A percentile compares a stretch with the other conserved stretches of the same genome.
These are phyloP conservation scores for Podarcis raffonei DNA, from an alignment of 2,113 vertebrate species.

Conservation along the genomic window DNA sequence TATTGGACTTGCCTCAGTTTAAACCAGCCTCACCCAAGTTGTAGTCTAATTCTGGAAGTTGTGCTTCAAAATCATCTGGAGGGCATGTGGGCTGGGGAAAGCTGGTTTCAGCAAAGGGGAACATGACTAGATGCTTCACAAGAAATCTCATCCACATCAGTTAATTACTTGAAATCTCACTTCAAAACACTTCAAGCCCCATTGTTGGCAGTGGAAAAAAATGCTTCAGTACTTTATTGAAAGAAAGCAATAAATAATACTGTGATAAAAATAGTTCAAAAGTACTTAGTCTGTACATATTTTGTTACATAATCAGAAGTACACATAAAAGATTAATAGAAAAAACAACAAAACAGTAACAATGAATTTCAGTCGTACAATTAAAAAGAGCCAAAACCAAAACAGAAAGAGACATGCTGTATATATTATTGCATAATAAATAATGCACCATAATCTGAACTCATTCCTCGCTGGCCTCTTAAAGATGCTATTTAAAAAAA, in stretches of 20 bases:
- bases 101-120: neutral
- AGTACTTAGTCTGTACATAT: constrained; percentile 96
- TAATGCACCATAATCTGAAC: constrained; percentile 69
- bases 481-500: constrained; percentile 60
- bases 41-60: too few relatives aligned
- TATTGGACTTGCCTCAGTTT: neutral
- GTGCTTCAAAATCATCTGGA: too few relatives aligned
- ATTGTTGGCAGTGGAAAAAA: constrained; percentile 89
- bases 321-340: constrained; percentile 82
- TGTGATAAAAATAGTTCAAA: constrained; percentile 99
- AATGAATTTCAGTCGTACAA: constrained; percentile 82
- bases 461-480: constrained; percentile 64
- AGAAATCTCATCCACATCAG: neutral
- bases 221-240: constrained; percentile 98
- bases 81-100: neutral
- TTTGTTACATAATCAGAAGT: constrained; percentile 90
- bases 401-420: constrained; percentile 66
- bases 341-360: constrained; percentile 76
- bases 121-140: neutral
- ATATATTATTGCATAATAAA: constrained; percentile 76
- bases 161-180: constrained; percentile 3
- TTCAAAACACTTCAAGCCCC: neutral
- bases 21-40: neutral
- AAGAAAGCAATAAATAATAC: constrained; percentile 99
- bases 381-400: constrained; percentile 68